These are phyloP conservation scores for Tubulanus polymorphus DNA, from an alignment of 2,888 invertebrate species.

Conservation along the genomic window DNA sequence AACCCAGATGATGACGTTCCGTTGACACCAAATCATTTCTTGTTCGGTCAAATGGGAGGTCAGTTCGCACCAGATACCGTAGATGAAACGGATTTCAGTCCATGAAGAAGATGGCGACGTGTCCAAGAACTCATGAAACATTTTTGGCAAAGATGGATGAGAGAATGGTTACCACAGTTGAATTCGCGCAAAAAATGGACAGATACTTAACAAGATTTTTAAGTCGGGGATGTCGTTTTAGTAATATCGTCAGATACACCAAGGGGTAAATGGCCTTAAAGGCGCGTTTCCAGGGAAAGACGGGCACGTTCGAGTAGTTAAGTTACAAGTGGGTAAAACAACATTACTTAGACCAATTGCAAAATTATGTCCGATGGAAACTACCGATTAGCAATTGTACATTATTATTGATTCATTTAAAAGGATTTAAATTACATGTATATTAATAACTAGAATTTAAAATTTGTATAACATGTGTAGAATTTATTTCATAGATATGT, in stretches of 20 bases:
- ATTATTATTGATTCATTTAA: too few relatives aligned
- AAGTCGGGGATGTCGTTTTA: not conserved
- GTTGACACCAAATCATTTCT: constrained; percentile 16
- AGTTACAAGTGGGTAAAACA: not conserved
- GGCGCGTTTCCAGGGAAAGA: not conserved
- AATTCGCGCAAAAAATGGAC: not conserved
- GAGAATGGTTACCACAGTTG: not conserved
- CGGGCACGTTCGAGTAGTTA: not conserved
- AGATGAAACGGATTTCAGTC: constrained; percentile 7
- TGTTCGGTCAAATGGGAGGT: constrained; percentile 15
- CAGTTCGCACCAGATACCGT: constrained; percentile 14
- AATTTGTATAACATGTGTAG: too few relatives aligned
- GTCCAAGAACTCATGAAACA: constrained; percentile 3
- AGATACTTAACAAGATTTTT: not conserved
- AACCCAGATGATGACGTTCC: constrained; percentile 5
- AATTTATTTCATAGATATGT: too few relatives aligned
- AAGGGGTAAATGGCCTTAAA: not conserved
- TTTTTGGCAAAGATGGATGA: constrained; percentile 2
- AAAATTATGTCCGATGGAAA: not conserved
- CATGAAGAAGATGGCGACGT: constrained; percentile 9
- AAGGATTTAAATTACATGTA: too few relatives aligned
- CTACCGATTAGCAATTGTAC: too few relatives aligned
- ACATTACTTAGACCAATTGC: not conserved
- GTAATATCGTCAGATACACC: not conserved
- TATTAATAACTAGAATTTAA: too few relatives aligned